These are phyloP conservation scores for Acanthococcus lagerstroemiae DNA, from an alignment of 2,888 invertebrate genomes.

Conservation along the genomic window DNA sequence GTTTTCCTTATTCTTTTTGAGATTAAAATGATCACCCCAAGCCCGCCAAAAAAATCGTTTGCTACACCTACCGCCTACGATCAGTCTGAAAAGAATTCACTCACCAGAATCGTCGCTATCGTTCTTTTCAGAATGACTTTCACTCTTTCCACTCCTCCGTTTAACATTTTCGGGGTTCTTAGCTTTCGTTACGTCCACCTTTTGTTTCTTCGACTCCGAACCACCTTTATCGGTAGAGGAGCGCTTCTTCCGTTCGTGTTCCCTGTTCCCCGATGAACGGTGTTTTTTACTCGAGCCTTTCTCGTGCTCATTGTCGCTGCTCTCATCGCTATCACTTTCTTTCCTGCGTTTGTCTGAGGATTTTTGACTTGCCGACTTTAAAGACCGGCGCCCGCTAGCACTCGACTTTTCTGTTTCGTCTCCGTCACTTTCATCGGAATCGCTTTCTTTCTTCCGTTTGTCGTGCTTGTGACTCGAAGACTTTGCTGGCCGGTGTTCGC, in stretches of 20 bases:
- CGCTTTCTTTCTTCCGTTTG: neutral
- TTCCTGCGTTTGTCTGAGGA: neutral
- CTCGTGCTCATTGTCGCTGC: neutral
- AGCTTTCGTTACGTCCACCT: neutral
- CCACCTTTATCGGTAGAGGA: slow-evolving; percentile 3
- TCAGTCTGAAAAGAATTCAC: no score
- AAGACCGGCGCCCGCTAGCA: neutral
- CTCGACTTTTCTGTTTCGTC: no score
- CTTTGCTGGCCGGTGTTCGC: neutral
- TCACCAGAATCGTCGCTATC: slow-evolving; percentile 17
- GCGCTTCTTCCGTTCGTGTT: neutral
- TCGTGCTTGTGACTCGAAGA: neutral
- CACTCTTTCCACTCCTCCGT: neutral
- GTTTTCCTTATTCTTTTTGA: no score
- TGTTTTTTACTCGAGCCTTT: neutral
- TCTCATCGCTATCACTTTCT: neutral
- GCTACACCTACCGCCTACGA: no score
- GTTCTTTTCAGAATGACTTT: neutral
- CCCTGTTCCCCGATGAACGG: neutral
- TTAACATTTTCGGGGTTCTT: neutral
- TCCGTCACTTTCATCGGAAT: neutral
- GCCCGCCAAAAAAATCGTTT: no score
- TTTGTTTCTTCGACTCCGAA: slow-evolving; percentile 2
- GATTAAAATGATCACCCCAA: no score
- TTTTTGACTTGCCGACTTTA: neutral